phyloP scores from a whole-genome alignment of 2,888 invertebrate genomes.

The Microchrysa polita region DNA sequence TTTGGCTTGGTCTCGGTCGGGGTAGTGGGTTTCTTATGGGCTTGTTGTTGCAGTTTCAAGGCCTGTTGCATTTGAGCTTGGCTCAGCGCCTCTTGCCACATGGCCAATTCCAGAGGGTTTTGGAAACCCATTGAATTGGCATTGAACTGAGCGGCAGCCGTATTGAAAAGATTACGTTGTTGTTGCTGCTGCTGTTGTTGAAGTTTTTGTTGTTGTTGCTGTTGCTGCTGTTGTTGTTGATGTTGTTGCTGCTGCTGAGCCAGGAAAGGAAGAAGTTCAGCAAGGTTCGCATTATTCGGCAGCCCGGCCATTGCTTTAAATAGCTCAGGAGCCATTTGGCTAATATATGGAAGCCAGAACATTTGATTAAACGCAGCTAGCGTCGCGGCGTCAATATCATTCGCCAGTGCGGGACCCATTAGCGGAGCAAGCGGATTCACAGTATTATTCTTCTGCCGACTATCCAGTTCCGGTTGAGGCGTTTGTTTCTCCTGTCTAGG shows the following conservation, averaged over 20 bases:
- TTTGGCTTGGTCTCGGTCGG: slow-evolving; percentile 27
- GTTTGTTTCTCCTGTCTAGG: slow-evolving; percentile 51
- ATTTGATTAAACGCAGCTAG: slow-evolving; percentile 77
- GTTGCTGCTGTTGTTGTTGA: slow-evolving; percentile 51
- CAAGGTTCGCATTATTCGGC: slow-evolving; percentile 53
- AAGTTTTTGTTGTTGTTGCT: slow-evolving; percentile 49
- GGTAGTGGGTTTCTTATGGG: slow-evolving; percentile 34
- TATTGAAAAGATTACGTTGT: slow-evolving; percentile 45
- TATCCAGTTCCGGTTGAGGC: slow-evolving; percentile 34
- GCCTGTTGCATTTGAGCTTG: slow-evolving; percentile 66
- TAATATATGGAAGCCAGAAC: slow-evolving; percentile 76
- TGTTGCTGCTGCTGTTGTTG: slow-evolving; percentile 47
- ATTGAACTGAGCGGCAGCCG: slow-evolving; percentile 26
- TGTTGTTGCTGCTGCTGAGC: slow-evolving; percentile 60
- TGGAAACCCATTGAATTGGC: slow-evolving; percentile 58
- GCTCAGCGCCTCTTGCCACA: slow-evolving; percentile 77
- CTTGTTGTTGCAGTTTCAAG: slow-evolving; percentile 55
- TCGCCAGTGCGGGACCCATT: slow-evolving; percentile 65
- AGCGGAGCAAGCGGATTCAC: slow-evolving; percentile 47
- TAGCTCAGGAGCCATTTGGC: slow-evolving; percentile 66
- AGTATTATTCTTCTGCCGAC: slow-evolving; percentile 38
- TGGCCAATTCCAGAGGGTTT: slow-evolving; percentile 64
- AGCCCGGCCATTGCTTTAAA: slow-evolving; percentile 61
- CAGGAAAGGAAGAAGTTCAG: slow-evolving; percentile 56
- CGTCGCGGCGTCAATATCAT: slow-evolving; percentile 76